Evolutionary conservation across 2,888 invertebrate genomes (phyloP).

Genomic region (Sthenelais limicola): DNA sequence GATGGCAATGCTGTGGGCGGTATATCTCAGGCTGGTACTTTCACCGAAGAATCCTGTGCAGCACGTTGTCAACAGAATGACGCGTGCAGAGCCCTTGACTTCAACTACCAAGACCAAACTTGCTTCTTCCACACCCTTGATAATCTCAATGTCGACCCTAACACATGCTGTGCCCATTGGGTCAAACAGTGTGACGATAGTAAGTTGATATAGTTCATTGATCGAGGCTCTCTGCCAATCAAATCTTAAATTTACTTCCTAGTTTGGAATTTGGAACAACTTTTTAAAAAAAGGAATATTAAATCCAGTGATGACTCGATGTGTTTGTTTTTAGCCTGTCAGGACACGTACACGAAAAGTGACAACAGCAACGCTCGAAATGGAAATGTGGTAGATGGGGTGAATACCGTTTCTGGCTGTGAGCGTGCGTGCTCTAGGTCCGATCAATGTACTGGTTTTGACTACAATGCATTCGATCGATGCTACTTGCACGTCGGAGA

Average conservation of each 20-base stretch:
- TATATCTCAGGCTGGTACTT: no score
- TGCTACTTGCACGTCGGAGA: constrained; percentile 10
- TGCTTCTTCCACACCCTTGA: neutral
- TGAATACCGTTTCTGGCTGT: neutral
- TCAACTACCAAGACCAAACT: neutral
- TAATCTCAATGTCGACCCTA: no score
- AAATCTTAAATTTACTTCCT: no score
- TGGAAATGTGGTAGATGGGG: neutral
- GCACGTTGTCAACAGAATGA: no score
- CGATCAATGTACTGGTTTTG: neutral
- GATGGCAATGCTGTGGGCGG: no score
- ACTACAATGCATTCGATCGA: neutral
- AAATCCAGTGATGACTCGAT: neutral
- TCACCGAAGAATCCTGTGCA: no score
- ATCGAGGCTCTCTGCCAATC: no score
- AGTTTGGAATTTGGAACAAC: no score
- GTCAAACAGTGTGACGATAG: no score
- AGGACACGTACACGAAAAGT: neutral
- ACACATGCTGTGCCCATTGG: no score
- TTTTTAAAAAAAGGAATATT: neutral
- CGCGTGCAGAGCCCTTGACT: neutral
- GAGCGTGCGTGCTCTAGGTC: neutral
- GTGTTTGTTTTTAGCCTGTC: no score
- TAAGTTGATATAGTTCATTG: no score
- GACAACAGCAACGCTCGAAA: neutral